Conservation (phyloP, 2,113 vertebrate species). For the Otus sunia region DNA sequence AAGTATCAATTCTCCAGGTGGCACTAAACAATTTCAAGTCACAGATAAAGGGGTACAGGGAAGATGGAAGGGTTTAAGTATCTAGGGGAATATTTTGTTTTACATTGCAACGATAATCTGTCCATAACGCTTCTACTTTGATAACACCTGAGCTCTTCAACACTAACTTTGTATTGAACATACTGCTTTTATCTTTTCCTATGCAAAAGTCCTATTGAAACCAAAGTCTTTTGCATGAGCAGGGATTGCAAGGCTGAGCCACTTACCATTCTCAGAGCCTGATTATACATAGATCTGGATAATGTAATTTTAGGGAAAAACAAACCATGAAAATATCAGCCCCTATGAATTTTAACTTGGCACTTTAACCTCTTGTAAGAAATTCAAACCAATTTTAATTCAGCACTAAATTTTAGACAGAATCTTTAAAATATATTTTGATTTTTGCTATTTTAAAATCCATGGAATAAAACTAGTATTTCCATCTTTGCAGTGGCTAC, state of each 20-base stretch:
- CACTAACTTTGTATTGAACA: background rate
- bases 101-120: background rate
- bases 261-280: background rate
- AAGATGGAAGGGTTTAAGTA: background rate
- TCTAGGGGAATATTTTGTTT: background rate
- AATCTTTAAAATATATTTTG: constrained; percentile 12
- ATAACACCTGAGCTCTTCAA: background rate
- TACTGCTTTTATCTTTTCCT: background rate
- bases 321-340: background rate
- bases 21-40: background rate
- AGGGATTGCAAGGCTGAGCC: background rate
- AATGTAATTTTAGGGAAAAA: background rate
- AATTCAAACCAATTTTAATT: constrained; percentile 20
- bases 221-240: background rate
- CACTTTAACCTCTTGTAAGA: background rate
- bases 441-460: constrained; percentile 10
- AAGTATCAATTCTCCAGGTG: background rate
- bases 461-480: background rate
- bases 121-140: background rate
- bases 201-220: background rate
- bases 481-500: background rate
- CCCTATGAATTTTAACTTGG: constrained; percentile 2
- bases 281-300: background rate
- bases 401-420: background rate
- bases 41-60: background rate